Conservation (phyloP, 2,797 vertebrate genomes). For the Myripristis murdjan region DNA sequence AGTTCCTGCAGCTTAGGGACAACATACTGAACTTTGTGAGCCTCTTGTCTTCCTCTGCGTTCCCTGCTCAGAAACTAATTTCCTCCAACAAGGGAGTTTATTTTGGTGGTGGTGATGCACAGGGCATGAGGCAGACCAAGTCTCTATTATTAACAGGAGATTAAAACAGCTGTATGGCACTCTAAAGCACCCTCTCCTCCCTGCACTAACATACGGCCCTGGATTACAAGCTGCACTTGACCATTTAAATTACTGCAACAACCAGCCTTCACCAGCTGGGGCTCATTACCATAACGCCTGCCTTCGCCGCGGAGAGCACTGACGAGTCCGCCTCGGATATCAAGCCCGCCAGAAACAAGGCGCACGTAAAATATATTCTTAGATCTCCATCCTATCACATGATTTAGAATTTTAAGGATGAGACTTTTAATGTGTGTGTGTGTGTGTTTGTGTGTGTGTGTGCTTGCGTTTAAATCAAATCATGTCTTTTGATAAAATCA, state of each 20-base stretch:
- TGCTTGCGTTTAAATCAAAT: not conserved
- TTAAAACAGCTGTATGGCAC: slow-evolving; percentile 98
- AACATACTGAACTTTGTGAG: slow-evolving; percentile 74
- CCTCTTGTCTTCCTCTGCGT: slow-evolving; percentile 76
- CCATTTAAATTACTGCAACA: slow-evolving; percentile 97
- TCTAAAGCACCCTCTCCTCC: slow-evolving; percentile 92
- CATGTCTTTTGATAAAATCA: not conserved
- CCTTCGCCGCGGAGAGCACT: slow-evolving; percentile 59
- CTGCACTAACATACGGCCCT: slow-evolving; percentile 92
- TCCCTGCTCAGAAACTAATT: slow-evolving; percentile 80
- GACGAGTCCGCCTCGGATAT: slow-evolving; percentile 62
- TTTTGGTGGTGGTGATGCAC: slow-evolving; percentile 78
- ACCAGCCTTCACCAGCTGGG: slow-evolving; percentile 97
- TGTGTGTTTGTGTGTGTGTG: not conserved
- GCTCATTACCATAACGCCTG: slow-evolving; percentile 88
- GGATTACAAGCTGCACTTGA: slow-evolving; percentile 98
- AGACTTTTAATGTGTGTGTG: no score
- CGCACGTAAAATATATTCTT: slow-evolving; percentile 30
- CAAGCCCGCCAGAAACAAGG: slow-evolving; percentile 47
- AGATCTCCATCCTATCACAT: no score
- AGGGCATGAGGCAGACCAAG: slow-evolving; percentile 88
- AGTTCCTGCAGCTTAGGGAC: slow-evolving; percentile 63
- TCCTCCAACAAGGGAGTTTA: slow-evolving; percentile 82
- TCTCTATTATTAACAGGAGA: slow-evolving; percentile 96
- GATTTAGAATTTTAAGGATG: no score